Evolutionary conservation across 1,140 invertebrate species (phyloP).

Genomic region (Pentalonia nigronervosa): DNA sequence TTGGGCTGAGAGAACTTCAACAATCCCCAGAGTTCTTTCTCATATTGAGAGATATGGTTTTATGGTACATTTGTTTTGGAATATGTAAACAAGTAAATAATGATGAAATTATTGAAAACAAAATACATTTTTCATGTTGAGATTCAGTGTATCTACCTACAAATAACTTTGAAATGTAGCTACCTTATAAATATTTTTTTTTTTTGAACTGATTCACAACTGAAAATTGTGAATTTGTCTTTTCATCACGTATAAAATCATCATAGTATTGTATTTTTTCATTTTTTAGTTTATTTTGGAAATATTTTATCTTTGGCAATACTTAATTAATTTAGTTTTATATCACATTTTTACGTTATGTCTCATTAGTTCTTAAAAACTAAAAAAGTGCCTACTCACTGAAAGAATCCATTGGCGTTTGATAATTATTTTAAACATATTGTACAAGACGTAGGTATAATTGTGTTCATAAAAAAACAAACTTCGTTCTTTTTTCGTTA

Average conservation of each 20-base stretch:
- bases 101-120: constrained; percentile 44
- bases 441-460: background rate
- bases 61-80: constrained; percentile 54
- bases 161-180: constrained; percentile 7
- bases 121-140: background rate
- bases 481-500: background rate
- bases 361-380: background rate
- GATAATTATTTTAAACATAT: background rate
- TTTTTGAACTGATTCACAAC: background rate
- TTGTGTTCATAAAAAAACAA: background rate
- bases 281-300: background rate
- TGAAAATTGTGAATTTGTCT: background rate
- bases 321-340: background rate
- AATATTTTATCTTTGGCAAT: background rate
- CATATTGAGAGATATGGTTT: constrained; percentile 32
- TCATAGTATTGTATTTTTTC: background rate
- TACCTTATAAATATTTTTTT: background rate
- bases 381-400: background rate
- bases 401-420: background rate
- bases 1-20: background rate
- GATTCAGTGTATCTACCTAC: background rate
- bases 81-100: constrained; percentile 52
- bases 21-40: constrained; percentile 42
- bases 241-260: background rate
- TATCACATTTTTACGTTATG: background rate